Conservation (phyloP, 2,113 vertebrate genomes). For the Tachycineta bicolor region DNA sequence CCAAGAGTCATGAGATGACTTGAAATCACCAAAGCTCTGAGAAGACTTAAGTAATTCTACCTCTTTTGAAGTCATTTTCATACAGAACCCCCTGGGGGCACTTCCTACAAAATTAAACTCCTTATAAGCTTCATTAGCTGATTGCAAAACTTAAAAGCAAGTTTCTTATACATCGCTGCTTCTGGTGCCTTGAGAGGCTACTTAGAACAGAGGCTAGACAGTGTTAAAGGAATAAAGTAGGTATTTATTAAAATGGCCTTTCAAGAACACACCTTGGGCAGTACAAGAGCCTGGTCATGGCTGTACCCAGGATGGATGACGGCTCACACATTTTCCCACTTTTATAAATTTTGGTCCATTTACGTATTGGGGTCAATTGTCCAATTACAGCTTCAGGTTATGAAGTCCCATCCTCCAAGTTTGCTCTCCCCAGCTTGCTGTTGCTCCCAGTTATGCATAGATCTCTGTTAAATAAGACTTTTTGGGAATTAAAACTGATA, state of each 20-base stretch:
- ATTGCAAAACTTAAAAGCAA: neutral
- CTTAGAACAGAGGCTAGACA: neutral
- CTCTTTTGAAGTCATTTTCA: neutral
- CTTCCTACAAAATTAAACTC: neutral
- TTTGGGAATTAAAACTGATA: too few species aligned
- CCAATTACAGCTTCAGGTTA: neutral
- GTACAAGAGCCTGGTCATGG: rapidly evolving
- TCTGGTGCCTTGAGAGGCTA: neutral
- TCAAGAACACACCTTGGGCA: neutral
- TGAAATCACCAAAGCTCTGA: neutral
- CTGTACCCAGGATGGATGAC: neutral
- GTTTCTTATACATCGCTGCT: neutral
- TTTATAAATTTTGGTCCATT: neutral
- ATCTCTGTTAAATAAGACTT: too few species aligned
- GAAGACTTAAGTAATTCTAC: neutral
- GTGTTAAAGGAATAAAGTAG: neutral
- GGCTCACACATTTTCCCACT: neutral
- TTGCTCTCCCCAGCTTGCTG: neutral
- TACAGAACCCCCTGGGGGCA: neutral
- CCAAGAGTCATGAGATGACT: neutral
- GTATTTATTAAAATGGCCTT: neutral
- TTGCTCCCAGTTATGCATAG: too few species aligned
- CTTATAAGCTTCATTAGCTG: neutral
- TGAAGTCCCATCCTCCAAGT: neutral
- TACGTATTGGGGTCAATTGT: neutral